Base-by-base conservation (phyloP, 2,888 invertebrate species). In the Gymnoscelis rufifasciata region DNA sequence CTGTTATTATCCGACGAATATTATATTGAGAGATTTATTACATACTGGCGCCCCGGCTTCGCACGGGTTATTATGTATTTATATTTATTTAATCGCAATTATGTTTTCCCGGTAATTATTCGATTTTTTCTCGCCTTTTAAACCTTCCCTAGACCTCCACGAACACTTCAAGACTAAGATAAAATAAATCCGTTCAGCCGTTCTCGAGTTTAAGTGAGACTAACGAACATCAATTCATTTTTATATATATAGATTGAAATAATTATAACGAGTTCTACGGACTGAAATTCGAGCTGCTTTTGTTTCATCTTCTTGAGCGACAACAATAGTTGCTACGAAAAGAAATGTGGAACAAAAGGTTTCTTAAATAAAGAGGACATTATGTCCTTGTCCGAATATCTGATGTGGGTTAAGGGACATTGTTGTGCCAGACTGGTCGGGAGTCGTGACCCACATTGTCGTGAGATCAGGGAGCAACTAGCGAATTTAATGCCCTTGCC, bases 381-480 rank as follows among this genome's bases (percentile, higher is more conserved):
- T 46, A 38, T 43, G 43, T 51, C 51, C 51, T 52, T 49, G 51
- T 51, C 49, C 51, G 52, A 52, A 58, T 47, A 44, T 45, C 42
- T 51, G 52, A 61, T 58, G 45, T 58, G 46, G 59, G 59, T 52
- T 68, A 63, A 58, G 57, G 55, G 56, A 62, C 58, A 57, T 62
- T 53, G 43, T 62, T 50, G 51, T 52, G 60, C 56, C 57, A 54
- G 52, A 50, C 50, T 53, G 40, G 56, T 50, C 28, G 43, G 53
- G 61, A 64, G 49, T 66, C 71, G 55, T 81, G 82, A 83, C 82
- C 83, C 71, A 80, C 48, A 78, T 80, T 79, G 73, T 82, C 53
- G 55, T 57, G 50, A 65, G 77, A 79, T 81, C 83, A 82, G 66
- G 72, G 78, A 78, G 75, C 76, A 78, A 71, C 67, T 59, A 73